phyloP scores from a whole-genome alignment of 1,140 invertebrate genomes.

The Pogonomyrmex barbatus region DNA sequence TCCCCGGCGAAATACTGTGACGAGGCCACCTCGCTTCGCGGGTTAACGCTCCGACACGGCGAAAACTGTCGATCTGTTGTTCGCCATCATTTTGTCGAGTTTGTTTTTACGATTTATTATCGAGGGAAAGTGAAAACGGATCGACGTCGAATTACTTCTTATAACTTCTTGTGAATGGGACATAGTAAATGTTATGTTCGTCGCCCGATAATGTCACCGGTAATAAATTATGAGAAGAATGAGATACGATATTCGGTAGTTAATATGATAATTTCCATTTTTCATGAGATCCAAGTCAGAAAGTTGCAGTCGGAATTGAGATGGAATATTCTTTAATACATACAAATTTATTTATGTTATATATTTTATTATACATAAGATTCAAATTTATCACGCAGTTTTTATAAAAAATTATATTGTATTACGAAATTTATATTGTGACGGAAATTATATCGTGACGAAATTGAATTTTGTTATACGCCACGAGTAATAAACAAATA shows the following conservation, averaged over 20 bases:
- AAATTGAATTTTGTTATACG: no score
- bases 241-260: neutral
- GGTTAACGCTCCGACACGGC: constrained; percentile 47
- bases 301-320: no score
- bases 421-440: no score
- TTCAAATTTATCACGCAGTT: no score
- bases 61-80: constrained; percentile 2
- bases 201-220: neutral
- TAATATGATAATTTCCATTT: neutral
- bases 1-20: constrained; percentile 77
- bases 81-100: neutral
- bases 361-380: no score
- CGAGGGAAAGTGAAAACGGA: neutral
- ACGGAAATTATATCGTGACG: no score
- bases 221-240: no score
- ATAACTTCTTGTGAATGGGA: neutral
- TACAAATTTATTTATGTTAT: no score
- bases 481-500: no score
- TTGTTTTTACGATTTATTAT: neutral
- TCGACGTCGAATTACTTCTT: neutral
- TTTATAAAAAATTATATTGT: no score
- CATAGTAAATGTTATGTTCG: neutral
- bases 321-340: no score
- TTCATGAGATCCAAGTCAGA: neutral
- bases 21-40: constrained; percentile 66